phyloP scores from a whole-genome alignment of 2,888 invertebrate genomes.

The Aphodius sticticus region DNA sequence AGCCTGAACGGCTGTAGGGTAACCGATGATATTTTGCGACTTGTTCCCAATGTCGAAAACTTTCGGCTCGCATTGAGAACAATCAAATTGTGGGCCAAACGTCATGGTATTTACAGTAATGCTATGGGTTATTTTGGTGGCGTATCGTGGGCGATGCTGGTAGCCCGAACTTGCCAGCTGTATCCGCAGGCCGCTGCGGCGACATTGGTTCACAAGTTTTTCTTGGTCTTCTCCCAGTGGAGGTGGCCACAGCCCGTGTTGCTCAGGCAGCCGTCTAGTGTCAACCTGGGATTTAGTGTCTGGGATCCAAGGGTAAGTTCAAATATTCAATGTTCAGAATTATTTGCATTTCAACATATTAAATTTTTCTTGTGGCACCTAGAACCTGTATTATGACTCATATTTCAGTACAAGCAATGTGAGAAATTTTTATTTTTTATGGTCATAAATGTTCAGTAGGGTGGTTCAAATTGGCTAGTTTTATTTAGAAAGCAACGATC shows the following conservation, averaged over 20 bases:
- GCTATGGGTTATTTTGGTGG: conserved; percentile 97
- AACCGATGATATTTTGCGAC: conserved; percentile 95
- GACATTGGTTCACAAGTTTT: conserved; percentile 97
- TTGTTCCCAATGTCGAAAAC: conserved; percentile 94
- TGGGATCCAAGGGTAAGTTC: conserved; percentile 93
- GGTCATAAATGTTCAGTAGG: conserved; percentile 8
- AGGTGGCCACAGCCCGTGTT: conserved; percentile 99
- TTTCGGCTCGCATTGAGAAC: conserved; percentile 93
- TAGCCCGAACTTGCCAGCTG: conserved; percentile 96
- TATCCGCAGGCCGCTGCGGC: conserved; percentile 97
- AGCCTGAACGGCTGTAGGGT: conserved; percentile 98
- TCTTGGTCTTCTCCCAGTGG: conserved; percentile 98
- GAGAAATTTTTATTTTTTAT: no score
- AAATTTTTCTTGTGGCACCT: neutral
- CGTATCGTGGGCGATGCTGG: conserved; percentile 99
- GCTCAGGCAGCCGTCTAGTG: conserved; percentile 89
- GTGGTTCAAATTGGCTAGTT: no score
- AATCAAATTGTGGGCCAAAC: conserved; percentile 98
- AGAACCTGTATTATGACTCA: neutral
- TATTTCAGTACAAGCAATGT: neutral
- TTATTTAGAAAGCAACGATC: no score
- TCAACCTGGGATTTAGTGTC: conserved; percentile 88
- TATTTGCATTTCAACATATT: neutral
- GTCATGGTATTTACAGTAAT: conserved; percentile 98
- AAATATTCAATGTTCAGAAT: neutral